These are phyloP conservation scores for Agrochola macilenta DNA, from an alignment of 2,888 invertebrate genomes.

Conservation along the genomic window DNA sequence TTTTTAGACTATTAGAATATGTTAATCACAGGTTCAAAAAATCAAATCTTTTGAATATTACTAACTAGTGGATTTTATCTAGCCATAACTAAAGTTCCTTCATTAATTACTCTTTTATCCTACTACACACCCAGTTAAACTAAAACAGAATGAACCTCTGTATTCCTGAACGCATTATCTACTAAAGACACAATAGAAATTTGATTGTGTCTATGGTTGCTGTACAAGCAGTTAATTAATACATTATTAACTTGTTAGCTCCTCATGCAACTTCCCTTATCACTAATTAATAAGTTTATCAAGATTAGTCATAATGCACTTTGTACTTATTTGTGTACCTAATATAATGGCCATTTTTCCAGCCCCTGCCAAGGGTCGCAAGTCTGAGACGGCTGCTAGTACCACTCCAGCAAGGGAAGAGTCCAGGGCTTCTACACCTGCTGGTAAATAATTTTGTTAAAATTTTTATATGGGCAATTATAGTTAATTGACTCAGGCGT, in stretches of 20 bases:
- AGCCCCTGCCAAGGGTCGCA: slow-evolving; percentile 88
- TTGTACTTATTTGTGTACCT: neutral
- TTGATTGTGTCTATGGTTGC: neutral
- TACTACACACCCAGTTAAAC: neutral
- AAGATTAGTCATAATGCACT: neutral
- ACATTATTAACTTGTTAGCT: neutral
- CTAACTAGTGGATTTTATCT: neutral
- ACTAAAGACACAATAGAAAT: neutral
- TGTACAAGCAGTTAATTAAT: neutral
- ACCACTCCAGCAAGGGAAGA: slow-evolving; percentile 83
- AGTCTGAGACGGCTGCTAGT: slow-evolving; percentile 82
- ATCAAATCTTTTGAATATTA: neutral
- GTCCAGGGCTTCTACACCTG: slow-evolving; percentile 85
- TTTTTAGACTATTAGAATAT: neutral
- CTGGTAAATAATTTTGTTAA: slow-evolving; percentile 72
- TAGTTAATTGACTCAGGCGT: no score
- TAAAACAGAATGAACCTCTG: neutral
- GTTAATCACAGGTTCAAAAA: neutral
- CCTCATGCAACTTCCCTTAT: neutral
- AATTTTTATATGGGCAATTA: neutral
- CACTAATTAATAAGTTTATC: neutral
- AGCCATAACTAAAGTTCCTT: no score
- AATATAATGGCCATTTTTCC: slow-evolving; percentile 25
- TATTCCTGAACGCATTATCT: no score
- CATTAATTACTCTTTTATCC: neutral